Conservation (phyloP, 2,797 vertebrate genomes). For the Alfaro cultratus region DNA sequence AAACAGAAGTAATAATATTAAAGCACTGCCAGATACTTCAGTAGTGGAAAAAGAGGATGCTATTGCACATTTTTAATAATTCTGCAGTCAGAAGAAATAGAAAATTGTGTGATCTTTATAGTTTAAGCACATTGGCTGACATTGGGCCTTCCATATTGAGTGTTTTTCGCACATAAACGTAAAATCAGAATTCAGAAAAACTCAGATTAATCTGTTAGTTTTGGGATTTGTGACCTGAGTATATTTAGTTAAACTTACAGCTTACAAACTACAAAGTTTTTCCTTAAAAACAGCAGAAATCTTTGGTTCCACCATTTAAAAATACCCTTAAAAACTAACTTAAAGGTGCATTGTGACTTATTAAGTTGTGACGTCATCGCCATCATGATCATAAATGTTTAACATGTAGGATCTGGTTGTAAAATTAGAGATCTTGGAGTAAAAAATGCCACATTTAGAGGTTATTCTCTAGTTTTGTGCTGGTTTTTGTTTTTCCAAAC, state of each 20-base stretch:
- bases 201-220: background rate
- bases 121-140: background rate
- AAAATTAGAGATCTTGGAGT: background rate
- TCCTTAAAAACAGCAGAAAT: background rate
- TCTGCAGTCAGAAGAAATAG: background rate
- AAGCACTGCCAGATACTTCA: background rate
- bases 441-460: background rate
- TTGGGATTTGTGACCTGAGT: background rate
- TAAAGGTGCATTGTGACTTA: background rate
- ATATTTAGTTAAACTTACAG: background rate
- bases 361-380: no score
- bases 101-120: background rate
- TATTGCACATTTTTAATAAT: background rate
- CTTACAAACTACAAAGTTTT: background rate
- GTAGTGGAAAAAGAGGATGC: background rate
- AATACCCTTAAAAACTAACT: background rate
- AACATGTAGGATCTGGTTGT: background rate
- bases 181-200: background rate
- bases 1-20: background rate
- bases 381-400: background rate
- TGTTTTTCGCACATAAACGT: no score
- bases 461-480: background rate
- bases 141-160: background rate
- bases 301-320: background rate
- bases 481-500: background rate